Base-by-base conservation (phyloP, 2,888 invertebrate genomes). In the Syrista parreyssii region DNA sequence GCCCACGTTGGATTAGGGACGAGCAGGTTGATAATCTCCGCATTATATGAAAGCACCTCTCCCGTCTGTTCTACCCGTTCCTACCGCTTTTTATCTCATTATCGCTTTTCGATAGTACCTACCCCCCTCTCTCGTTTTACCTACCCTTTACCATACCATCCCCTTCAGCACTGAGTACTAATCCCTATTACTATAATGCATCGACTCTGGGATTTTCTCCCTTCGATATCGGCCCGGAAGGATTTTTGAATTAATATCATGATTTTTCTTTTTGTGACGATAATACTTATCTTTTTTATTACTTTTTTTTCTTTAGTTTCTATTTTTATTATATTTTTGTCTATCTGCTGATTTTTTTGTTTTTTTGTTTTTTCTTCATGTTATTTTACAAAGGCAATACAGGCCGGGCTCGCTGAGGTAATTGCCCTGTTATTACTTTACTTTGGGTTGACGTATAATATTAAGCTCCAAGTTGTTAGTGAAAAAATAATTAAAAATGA, bases 1-100 rank as follows among this genome's bases (percentile, higher is more conserved):
- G 36, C 23, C 75, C 68, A 36, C 69, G 80, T 81, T 81, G 84
- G 83, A 86, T 87, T 82, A 77, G 86, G 85, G 82, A 81, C 85
- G 82, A 85, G 88, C 90, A 89, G 89, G 90, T 91, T 91, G 88
- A 91, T 91, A 91, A 91, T 91, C 91, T 90, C 87, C 88, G 87
- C 88, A 89, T 88, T 89, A 90, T 90, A 89, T 87, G 88, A 89
- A 89, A 88, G 88, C 74, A 74, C 55, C 55, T 55, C 55, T 55
- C 55, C 55, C 55, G 55, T 55, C 55, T 55, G 55, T 55, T 55
- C 55, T 55, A 23, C 55, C 55, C 55, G 55, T 55, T 55, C 55
- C 55, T 55, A 55, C 55, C 55, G 55, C 55, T 55, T 55, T 55
- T 55, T 55, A 55, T 55, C 55, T 55, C 55, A 55, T 55, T 55